phyloP scores from a whole-genome alignment of 1,140 invertebrate species.

The Augochlora pura region DNA sequence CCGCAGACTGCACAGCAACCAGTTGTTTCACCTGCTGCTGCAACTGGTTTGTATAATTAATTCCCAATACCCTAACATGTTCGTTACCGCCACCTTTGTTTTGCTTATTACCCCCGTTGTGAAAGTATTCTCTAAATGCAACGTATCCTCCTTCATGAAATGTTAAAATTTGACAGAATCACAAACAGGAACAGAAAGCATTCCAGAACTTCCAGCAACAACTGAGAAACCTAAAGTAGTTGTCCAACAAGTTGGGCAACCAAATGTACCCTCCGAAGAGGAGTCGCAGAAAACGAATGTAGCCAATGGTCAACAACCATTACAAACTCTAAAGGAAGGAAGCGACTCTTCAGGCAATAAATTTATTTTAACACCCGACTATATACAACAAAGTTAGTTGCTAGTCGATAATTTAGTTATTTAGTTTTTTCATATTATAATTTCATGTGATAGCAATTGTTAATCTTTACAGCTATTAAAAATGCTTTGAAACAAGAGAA shows the following conservation, averaged over 20 bases:
- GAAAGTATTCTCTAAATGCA: too few relatives aligned
- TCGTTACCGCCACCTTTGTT: background rate
- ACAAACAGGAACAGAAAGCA: slow-evolving; percentile 48
- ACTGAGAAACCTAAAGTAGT: slow-evolving; percentile 76
- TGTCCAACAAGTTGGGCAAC: slow-evolving; percentile 71
- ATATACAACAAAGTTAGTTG: slow-evolving; percentile 91
- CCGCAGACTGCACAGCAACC: slow-evolving; percentile 47
- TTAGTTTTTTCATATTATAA: background rate
- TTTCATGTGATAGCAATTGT: slow-evolving; percentile 22
- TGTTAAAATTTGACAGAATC: slow-evolving; percentile 35
- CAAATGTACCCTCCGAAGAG: slow-evolving; percentile 62
- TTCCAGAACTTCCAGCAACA: slow-evolving; percentile 55
- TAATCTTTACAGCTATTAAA: slow-evolving; percentile 85
- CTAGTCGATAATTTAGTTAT: slow-evolving; percentile 65
- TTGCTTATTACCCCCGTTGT: too few relatives aligned
- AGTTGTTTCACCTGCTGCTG: slow-evolving; percentile 37
- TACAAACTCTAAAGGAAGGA: slow-evolving; percentile 72
- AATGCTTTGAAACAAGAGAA: slow-evolving; percentile 92
- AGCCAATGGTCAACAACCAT: slow-evolving; percentile 78
- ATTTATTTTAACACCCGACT: slow-evolving; percentile 92
- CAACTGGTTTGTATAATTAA: slow-evolving; percentile 39
- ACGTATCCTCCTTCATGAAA: too few relatives aligned
- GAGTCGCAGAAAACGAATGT: slow-evolving; percentile 71
- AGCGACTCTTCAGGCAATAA: slow-evolving; percentile 81
- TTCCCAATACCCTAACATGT: slow-evolving; percentile 1